Evolutionary conservation across 2,888 invertebrate genomes (phyloP), one percentile per base, ranked within the genome.

Genomic region (Hemicrepidius hirtus): DNA sequence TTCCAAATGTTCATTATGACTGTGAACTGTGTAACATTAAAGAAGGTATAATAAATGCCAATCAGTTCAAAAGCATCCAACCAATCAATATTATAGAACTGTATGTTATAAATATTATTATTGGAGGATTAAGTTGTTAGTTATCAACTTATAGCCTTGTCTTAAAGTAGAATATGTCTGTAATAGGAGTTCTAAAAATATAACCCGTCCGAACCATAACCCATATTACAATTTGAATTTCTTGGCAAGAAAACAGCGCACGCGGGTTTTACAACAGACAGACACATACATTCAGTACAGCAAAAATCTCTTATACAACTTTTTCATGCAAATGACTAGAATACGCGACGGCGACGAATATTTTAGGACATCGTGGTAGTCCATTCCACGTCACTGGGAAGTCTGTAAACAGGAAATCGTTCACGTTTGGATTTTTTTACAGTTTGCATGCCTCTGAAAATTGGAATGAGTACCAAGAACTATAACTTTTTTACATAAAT

Each of bases 171-270:
- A 40, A 40, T 10, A 6, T 20, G 46, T 46, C 6, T 46, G 16
- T 2, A 6, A n/a, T n/a, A n/a, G n/a, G n/a, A 13, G 13, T 18
- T 64, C 66, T 66, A 66, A 55, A 66, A 66, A 66, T 66, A 66
- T 28, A 40, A 63, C n/a, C 40, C 40, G 55, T 5, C 37, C 49
- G 35, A 41, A 66, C 66, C 57, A 49, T 64, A 57, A 46, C 49
- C 57, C 64, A 63, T 64, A 70, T 70, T 70, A 70, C 70, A 70
- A 70, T 70, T 64, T 64, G 59, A 64, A 70, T 70, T 64, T 64
- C 64, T 70, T 70, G 70, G 70, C 70, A 70, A 24, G 57, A 21
- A 35, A 50, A 28, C 55, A 12, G 40, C 40, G 24, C 40, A 66
- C 55, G 37, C 21, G 16, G 41, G 21, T 18, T 66, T 53, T 55